Conservation (phyloP, 2,797 vertebrate genomes). For the Knipowitschia caucasica region DNA sequence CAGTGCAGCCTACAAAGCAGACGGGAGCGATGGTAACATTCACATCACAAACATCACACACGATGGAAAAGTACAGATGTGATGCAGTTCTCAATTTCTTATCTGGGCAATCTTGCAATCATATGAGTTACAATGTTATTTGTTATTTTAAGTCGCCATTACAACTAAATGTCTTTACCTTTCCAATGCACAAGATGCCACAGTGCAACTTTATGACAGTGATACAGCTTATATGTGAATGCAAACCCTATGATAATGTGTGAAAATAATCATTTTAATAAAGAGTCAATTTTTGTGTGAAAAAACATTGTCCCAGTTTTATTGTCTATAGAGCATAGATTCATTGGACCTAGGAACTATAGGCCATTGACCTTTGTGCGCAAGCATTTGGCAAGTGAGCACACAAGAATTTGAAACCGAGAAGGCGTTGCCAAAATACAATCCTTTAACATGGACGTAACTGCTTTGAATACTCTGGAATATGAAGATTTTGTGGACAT, state of each 20-base stretch:
- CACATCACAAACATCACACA: background rate
- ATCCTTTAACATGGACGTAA: conserved; percentile 72
- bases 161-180: too few species aligned
- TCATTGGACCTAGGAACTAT: conserved; percentile 1
- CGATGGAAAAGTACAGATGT: conserved; percentile 32
- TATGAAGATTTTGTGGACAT: conserved; percentile 79
- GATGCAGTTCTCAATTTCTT: background rate
- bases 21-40: conserved; percentile 19
- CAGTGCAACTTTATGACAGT: background rate
- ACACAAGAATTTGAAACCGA: background rate
- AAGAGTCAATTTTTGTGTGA: too few species aligned
- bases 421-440: background rate
- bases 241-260: background rate
- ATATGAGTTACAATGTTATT: background rate
- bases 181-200: too few species aligned
- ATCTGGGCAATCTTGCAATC: too few species aligned
- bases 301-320: too few species aligned
- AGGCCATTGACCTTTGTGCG: conserved; percentile 40
- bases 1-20: conserved; percentile 14
- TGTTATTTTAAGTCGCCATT: too few species aligned
- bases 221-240: too few species aligned
- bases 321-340: too few species aligned
- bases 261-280: background rate
- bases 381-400: conserved; percentile 24
- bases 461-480: conserved; percentile 71